phyloP scores from a whole-genome alignment of 23 tunicate species.

The Ciona savignyi region DNA sequence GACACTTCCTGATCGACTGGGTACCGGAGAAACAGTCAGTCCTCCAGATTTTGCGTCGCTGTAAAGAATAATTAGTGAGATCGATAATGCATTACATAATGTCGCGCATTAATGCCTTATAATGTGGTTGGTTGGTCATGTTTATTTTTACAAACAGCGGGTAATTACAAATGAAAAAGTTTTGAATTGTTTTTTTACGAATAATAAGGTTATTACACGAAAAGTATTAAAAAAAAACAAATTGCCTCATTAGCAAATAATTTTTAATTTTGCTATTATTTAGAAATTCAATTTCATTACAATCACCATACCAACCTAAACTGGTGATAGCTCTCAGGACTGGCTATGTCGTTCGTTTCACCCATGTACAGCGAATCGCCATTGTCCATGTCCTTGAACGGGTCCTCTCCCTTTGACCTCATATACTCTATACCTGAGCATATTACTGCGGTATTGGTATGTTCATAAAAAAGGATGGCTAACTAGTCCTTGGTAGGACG shows the following conservation, averaged over 20 bases:
- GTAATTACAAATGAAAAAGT: no score
- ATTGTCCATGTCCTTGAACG: conserved; percentile 24
- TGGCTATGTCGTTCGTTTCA: conserved; percentile 47
- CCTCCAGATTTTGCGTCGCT: not conserved
- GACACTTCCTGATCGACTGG: conserved; percentile 19
- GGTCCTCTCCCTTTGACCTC: conserved; percentile 50
- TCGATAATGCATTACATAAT: not conserved
- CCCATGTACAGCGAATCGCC: conserved; percentile 19
- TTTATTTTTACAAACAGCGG: no score
- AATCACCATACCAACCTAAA: conserved; percentile 36
- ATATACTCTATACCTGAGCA: conserved; percentile 50
- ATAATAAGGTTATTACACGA: no score
- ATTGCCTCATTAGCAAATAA: no score
- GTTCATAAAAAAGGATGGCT: not conserved
- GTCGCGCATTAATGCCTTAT: not conserved
- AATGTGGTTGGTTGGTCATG: no score
- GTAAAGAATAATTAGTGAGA: not conserved
- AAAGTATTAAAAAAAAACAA: no score
- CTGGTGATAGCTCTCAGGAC: conserved; percentile 83
- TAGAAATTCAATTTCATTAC: no score
- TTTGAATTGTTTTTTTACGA: no score
- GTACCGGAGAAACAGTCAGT: conserved; percentile 10
- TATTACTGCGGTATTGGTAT: not conserved
- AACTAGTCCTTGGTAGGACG: not conserved
- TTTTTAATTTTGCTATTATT: no score